A percentile compares a stretch with the other conserved stretches of the same genome.
Conservation (phyloP, 2,888 invertebrate genomes). For the Neoitamus cyanurus region DNA sequence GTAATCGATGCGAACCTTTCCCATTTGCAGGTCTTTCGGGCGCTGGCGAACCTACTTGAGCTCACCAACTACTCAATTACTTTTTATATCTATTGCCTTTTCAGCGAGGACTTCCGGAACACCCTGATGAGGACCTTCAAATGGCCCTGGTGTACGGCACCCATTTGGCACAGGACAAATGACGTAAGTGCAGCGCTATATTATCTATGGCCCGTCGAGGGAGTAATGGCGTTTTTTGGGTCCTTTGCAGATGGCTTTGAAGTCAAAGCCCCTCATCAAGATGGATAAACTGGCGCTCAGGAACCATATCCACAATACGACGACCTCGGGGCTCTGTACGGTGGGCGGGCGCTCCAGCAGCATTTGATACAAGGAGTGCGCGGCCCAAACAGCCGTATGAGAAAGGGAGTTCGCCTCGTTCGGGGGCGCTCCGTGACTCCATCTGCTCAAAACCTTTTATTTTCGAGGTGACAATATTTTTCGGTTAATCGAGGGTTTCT, state of each 20-base stretch:
- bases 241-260: conserved; percentile 55
- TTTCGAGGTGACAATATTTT: conserved; percentile 6
- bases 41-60: conserved; percentile 78
- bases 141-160: conserved; percentile 68
- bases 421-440: conserved; percentile 7
- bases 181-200: conserved; percentile 58
- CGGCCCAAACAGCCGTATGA: conserved; percentile 54
- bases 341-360: conserved; percentile 63
- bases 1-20: neutral
- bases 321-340: conserved; percentile 63
- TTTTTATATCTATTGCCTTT: conserved; percentile 82
- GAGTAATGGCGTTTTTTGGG: neutral
- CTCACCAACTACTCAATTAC: conserved; percentile 81
- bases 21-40: conserved; percentile 72
- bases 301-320: conserved; percentile 62
- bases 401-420: conserved; percentile 18
- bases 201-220: neutral
- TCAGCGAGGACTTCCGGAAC: conserved; percentile 80
- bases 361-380: conserved; percentile 59
- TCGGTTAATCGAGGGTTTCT: neutral
- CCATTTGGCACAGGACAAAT: conserved; percentile 61
- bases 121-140: conserved; percentile 75
- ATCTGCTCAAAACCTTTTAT: conserved; percentile 17
- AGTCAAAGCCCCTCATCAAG: conserved; percentile 59
- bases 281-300: conserved; percentile 58